Base-by-base conservation (phyloP, 2,797 vertebrate species). In the Rhynchonycteris naso region DNA sequence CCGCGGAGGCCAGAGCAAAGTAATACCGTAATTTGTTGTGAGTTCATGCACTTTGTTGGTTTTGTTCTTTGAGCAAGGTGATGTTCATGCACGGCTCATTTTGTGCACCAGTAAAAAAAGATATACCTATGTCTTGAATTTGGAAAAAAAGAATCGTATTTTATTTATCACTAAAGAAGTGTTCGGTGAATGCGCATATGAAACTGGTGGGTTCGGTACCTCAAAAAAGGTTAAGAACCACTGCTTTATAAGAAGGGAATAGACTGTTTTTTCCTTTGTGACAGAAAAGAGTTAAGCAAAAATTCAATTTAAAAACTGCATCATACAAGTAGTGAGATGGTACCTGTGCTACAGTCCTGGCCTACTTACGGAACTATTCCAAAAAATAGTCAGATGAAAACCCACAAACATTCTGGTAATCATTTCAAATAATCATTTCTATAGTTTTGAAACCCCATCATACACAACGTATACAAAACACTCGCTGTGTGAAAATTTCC, bases 301-400 rank as follows among this genome's bases (percentile, higher is more conserved):
- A 88, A 94, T 92, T 81, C 79, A 93, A 93, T 88, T 96, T 87
- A 94, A 91, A 89, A 93, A 94, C 78, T 80, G 83, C 11, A 66
- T 82, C 66, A 79, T 59, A 50, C 58, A 65, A 94, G 63, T 63
- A 93, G 38, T 85, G 50, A 91, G 94, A 91, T 68, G 59, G 88
- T 71, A 94, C 69, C 56, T 90, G 78, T 93, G n/a, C 90, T 94
- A 1, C 80, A 93, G 95, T 72, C 94, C 76, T 95, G 82, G 86
- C 79, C 91, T 92, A 96, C 76, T 95, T 97, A 95, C 19, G 50
- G 71, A 94, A 92, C n/a, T 80, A 94, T 95, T 94, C 93, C 92
- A 95, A 85, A 79, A 96, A 94, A 93, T 0, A 86, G 61, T 43
- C 79, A 92, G 24, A 88, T 56, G 69, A 79, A 94, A 93, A 79